Evolutionary conservation across 2,888 invertebrate species (phyloP).

Genomic region (Volucella inanis): DNA sequence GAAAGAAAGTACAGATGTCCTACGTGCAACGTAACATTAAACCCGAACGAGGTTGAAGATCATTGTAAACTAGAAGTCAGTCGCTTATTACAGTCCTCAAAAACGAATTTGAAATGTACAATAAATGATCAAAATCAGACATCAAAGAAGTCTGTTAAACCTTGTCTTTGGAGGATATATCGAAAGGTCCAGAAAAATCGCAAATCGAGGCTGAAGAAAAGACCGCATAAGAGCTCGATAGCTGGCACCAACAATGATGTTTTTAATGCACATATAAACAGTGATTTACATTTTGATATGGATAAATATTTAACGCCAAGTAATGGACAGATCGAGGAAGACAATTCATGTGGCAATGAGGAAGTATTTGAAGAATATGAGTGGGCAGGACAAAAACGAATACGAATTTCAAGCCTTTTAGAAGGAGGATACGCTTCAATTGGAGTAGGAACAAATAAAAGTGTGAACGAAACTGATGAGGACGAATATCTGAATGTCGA

Average conservation of each 20-base stretch:
- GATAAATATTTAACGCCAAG: conserved; percentile 86
- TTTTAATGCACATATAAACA: conserved; percentile 88
- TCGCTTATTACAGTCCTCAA: background rate
- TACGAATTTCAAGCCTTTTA: conserved; percentile 88
- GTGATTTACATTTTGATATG: conserved; percentile 89
- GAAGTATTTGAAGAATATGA: conserved; percentile 92
- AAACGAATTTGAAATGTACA: background rate
- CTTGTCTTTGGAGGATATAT: conserved; percentile 87
- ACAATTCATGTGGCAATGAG: conserved; percentile 88
- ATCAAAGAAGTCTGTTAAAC: background rate
- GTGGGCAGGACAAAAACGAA: conserved; percentile 95
- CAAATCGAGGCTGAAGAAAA: conserved; percentile 86
- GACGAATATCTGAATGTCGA: conserved; percentile 92
- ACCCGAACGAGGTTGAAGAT: conserved; percentile 91
- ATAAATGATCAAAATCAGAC: conserved; percentile 5
- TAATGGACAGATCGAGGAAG: conserved; percentile 81
- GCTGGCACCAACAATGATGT: conserved; percentile 90
- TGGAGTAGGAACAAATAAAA: conserved; percentile 81
- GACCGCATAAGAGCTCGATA: conserved; percentile 87
- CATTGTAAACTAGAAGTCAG: conserved; percentile 85
- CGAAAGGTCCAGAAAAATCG: conserved; percentile 89
- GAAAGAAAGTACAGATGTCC: conserved; percentile 88
- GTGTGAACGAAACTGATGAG: conserved; percentile 84
- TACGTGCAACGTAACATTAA: conserved; percentile 92
- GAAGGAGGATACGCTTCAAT: conserved; percentile 86